Base-by-base conservation (phyloP, 2,797 vertebrate species). In the Phoeniculus purpureus region DNA sequence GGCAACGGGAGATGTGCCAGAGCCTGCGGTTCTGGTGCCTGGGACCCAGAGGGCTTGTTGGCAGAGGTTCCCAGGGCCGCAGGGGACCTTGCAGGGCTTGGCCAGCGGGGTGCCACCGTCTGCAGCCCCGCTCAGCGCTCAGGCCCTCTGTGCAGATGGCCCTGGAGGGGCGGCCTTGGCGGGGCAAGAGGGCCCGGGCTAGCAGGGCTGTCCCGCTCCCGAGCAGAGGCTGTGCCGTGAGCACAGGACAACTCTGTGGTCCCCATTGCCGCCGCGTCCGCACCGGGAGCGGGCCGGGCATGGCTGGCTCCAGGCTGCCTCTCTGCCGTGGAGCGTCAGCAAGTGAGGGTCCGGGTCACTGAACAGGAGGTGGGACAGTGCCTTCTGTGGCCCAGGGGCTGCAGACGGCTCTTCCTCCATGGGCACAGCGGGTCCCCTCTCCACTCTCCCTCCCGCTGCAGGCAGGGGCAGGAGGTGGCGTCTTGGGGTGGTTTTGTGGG, bases 351-450 rank as follows among this genome's bases (percentile, higher is more conserved):
- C 50, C n/a, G n/a, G n/a, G n/a, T n/a, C n/a, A n/a, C n/a, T n/a
- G n/a, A n/a, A n/a, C n/a, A n/a, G n/a, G n/a, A n/a, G n/a, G n/a
- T n/a, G n/a, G 37, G 37, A 37, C 37, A 12, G 37, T 37, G 37
- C 12, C 37, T 37, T 37, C 37, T 37, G 37, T 64, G 51, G n/a
- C 25, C 51, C 8, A 10, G 11, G n/a, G 8, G 12, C 32, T 29
- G 32, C 21, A 6, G 16, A 1, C 31, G 19, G 47, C 7, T 23
- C 20, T 12, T 29, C 48, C 22, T 26, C 58, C 12, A 15, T 1
- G 1, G 6, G 50, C 9, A 1, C 1, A 0, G 1, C 1, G 2
- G 21, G 21, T 23, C 62, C 51, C 45, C 0, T n/a, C 22, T 45
- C 40, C 21, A 2, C 9, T 12, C 29, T 3, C 22, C 20, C 15